Base-by-base conservation (phyloP, 2,113 vertebrate genomes). In the Dipodomys merriami region DNA sequence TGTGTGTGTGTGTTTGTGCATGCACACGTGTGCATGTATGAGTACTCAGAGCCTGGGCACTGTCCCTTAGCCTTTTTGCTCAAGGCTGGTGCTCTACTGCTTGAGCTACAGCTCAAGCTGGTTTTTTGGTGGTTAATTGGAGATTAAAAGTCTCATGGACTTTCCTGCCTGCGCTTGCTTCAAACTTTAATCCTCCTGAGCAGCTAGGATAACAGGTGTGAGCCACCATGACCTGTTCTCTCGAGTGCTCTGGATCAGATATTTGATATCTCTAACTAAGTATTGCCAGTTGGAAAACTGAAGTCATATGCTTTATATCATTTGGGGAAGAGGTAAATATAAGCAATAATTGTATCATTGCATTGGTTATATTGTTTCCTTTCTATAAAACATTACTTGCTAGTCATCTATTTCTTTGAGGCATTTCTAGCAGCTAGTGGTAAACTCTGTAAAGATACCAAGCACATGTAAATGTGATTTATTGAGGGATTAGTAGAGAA, bases 281-380 rank as follows among this genome's bases (percentile, higher is more conserved):
- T 84, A 76, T 60, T 74, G 10, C 74, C 68, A 82, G 72, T 85
- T 92, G 30, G 19, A 83, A 74, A 89, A 86, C 33, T 53, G 49
- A 6, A 69, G 88, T 88, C 62, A 88, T 46, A 64, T 16, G 71
- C 18, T 65, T 88, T 35, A 2, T 79, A 83, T 77, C 11, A 81
- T 83, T 86, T 77, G 7, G 76, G 72, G 49, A 44, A 87, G 64
- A 85, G 13, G n/a, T 77, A 88, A 33, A 91, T 86, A 67, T 44
- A 67, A 83, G 53, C 3, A 33, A 57, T 65, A 67, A 20, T 35
- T 82, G 62, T 30, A 60, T 79, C 78, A 80, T 86, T 93, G 86
- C 67, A 74, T 30, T 83, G 12, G 30, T 71, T 79, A 76, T 76
- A 60, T 71, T 78, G 6, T 72, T 90, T 93, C 67, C 57, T 84